Percentiles rank a stretch among this genome's conserved stretches.
Evolutionary conservation across 37 sponge, comb jelly and placozoan species (phyloP).

Genomic region (Lycopodina hypogea): DNA sequence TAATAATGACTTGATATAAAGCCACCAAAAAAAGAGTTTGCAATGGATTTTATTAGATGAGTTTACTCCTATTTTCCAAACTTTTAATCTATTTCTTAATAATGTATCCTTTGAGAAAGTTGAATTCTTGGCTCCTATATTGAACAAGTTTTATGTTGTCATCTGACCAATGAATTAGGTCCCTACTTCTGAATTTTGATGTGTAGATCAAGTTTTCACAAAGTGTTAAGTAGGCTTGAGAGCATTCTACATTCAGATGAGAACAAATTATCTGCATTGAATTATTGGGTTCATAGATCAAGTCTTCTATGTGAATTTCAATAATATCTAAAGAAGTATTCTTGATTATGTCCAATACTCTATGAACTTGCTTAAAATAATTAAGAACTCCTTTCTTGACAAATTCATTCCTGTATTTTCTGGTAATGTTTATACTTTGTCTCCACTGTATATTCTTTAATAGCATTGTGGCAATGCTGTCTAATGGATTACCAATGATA

Average conservation of each 20-base stretch:
- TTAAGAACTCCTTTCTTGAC: slow-evolving; percentile 10
- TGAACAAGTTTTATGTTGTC: slow-evolving; percentile 30
- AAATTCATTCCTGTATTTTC: slow-evolving; percentile 3
- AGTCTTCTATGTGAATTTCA: slow-evolving; percentile 28
- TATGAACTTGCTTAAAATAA: slow-evolving; percentile 41
- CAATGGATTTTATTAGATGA: too few relatives aligned
- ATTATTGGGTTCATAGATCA: slow-evolving; percentile 40
- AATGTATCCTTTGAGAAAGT: slow-evolving; percentile 30
- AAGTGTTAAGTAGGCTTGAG: slow-evolving; percentile 23
- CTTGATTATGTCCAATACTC: slow-evolving; percentile 45
- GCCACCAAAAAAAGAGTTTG: too few relatives aligned
- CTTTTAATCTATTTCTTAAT: not conserved
- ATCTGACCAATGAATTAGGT: slow-evolving; percentile 50
- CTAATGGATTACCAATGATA: slow-evolving; percentile 62
- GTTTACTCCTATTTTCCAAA: too few relatives aligned
- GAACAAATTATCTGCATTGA: slow-evolving; percentile 35
- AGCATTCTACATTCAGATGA: slow-evolving; percentile 23
- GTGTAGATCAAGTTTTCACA: slow-evolving; percentile 20
- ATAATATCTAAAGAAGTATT: slow-evolving; percentile 21
- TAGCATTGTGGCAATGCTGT: slow-evolving; percentile 69
- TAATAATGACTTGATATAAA: too few relatives aligned
- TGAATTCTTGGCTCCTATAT: slow-evolving; percentile 23
- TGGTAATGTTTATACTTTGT: not conserved
- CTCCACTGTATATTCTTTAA: slow-evolving; percentile 37
- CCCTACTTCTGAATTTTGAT: slow-evolving; percentile 30